Conservation (phyloP, 1,140 invertebrate genomes). For the Orius laevigatus region DNA sequence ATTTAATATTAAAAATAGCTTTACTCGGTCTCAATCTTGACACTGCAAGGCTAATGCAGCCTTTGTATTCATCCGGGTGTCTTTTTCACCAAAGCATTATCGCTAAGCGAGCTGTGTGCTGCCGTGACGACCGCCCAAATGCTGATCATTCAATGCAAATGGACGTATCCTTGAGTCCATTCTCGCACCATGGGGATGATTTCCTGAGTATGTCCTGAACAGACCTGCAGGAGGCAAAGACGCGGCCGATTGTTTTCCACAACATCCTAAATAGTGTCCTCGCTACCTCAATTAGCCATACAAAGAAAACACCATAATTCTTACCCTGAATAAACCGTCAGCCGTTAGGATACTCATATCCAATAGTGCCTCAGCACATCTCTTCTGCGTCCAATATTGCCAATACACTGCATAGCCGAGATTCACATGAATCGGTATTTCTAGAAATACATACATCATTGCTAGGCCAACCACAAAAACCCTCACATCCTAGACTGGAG, state of each 20-base stretch:
- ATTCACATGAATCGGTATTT: constrained; percentile 97
- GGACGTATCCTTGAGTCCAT: constrained; percentile 97
- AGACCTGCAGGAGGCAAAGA: constrained; percentile 83
- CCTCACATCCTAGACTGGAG: constrained; percentile 47
- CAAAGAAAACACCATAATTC: constrained; percentile 12
- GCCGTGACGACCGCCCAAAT: constrained; percentile 98
- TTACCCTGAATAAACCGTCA: constrained; percentile 89
- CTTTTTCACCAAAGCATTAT: constrained; percentile 96
- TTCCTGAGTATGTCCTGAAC: constrained; percentile 81
- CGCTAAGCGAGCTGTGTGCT: constrained; percentile 90
- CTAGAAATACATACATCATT: constrained; percentile 28
- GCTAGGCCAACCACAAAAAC: no score
- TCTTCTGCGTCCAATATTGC: constrained; percentile 98
- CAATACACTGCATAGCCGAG: constrained; percentile 98
- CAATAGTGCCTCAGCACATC: constrained; percentile 99
- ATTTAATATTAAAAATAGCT: no score
- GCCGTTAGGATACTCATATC: constrained; percentile 96
- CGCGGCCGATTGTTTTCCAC: constrained; percentile 99
- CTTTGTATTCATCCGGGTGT: constrained; percentile 98
- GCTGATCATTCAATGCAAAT: constrained; percentile 97
- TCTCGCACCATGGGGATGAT: constrained; percentile 94
- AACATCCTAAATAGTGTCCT: constrained; percentile 98
- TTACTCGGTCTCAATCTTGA: constrained; percentile 84
- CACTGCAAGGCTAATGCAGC: constrained; percentile 93
- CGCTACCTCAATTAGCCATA: constrained; percentile 26